Evolutionary conservation across 2,888 invertebrate species (phyloP).

Genomic region (Diplolepis rosae): DNA sequence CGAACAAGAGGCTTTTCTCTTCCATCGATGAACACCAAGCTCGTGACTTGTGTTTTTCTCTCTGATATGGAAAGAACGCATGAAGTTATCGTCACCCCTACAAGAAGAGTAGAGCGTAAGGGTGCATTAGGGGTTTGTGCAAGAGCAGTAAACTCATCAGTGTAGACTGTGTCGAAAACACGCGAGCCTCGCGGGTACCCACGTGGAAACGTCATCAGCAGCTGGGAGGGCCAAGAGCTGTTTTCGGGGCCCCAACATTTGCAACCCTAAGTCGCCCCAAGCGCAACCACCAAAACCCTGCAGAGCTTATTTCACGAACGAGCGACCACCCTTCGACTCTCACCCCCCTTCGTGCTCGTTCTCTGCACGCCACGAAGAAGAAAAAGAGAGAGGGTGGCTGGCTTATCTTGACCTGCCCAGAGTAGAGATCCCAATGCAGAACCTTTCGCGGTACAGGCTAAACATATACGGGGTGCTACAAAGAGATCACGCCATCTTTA

Average conservation of each 20-base stretch:
- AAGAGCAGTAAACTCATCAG: conserved; percentile 61
- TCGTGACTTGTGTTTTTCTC: not conserved
- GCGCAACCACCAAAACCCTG: conserved; percentile 72
- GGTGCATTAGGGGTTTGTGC: conserved; percentile 19
- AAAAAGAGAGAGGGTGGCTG: conserved; percentile 55
- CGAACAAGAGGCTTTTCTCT: not conserved
- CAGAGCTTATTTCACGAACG: conserved; percentile 72
- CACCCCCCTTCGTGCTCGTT: conserved; percentile 40
- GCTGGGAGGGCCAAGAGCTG: conserved; percentile 58
- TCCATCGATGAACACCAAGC: not conserved
- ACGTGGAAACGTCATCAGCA: conserved; percentile 73
- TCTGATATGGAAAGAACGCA: not conserved
- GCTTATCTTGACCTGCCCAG: conserved; percentile 66
- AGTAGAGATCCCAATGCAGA: conserved; percentile 54
- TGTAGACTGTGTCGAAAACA: conserved; percentile 70
- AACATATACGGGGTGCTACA: conserved; percentile 9
- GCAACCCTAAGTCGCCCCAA: conserved; percentile 67
- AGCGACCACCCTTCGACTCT: conserved; percentile 61
- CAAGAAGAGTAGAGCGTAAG: conserved; percentile 35
- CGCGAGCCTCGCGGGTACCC: conserved; percentile 71
- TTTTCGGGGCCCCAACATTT: conserved; percentile 49
- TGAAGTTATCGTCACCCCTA: conserved; percentile 6
- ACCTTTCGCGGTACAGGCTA: conserved; percentile 42
- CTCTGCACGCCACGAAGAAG: conserved; percentile 52
- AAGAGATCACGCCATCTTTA: conserved; percentile 43